These are phyloP conservation scores for Nannoperca australis DNA, from an alignment of 2,797 vertebrate species.

Conservation along the genomic window DNA sequence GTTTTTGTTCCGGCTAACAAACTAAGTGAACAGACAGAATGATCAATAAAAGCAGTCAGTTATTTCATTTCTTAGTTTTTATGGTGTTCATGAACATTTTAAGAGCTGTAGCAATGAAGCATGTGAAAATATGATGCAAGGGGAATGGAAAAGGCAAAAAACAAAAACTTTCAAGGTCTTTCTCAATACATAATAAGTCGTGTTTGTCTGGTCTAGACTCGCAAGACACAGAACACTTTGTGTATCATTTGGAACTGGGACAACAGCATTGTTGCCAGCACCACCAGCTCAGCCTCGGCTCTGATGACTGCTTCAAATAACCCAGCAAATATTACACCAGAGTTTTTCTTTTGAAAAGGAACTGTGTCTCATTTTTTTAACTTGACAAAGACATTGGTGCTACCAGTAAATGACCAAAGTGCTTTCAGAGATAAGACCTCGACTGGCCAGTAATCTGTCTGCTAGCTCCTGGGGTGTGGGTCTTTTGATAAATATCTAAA, in stretches of 20 bases:
- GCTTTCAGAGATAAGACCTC: too few species aligned
- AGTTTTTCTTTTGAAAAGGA: neutral
- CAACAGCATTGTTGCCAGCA: neutral
- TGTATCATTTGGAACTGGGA: neutral
- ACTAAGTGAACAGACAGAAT: slow-evolving; percentile 34
- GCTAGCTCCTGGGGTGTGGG: too few species aligned
- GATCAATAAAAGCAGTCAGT: slow-evolving; percentile 42
- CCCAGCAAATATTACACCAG: neutral
- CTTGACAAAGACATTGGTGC: neutral
- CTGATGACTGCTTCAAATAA: neutral
- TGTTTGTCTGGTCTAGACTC: neutral
- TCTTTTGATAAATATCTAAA: too few species aligned
- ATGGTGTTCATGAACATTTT: slow-evolving; percentile 20
- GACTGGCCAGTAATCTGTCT: too few species aligned
- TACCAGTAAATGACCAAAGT: neutral
- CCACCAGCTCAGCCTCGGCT: neutral
- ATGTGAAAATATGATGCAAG: neutral
- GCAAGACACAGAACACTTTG: neutral
- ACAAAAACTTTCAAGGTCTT: slow-evolving; percentile 6
- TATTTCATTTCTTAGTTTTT: slow-evolving; percentile 20
- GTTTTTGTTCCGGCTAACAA: slow-evolving; percentile 30
- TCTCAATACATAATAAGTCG: neutral
- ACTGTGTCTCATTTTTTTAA: neutral
- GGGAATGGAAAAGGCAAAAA: neutral
- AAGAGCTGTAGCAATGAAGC: neutral